phyloP scores from a whole-genome alignment of 2,797 vertebrate genomes.

The Rhodeus uyekii region DNA sequence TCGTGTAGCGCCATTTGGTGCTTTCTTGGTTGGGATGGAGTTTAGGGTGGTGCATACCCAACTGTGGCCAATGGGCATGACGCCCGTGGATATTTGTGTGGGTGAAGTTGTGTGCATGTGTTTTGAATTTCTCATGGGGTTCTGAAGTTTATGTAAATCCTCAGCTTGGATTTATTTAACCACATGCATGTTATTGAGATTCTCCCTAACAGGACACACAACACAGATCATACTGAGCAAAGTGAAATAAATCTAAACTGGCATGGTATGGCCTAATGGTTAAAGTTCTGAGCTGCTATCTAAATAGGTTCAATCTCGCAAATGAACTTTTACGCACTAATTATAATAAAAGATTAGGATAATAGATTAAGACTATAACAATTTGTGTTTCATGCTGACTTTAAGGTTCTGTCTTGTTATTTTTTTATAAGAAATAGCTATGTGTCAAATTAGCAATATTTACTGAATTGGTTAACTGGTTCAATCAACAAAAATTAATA shows the following conservation, averaged over 20 bases:
- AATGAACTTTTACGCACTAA: background rate
- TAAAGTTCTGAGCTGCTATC: background rate
- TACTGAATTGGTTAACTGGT: background rate
- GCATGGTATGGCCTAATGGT: slow-evolving; percentile 62
- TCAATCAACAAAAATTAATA: background rate
- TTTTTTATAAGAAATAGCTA: background rate
- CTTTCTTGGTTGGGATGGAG: slow-evolving; percentile 10
- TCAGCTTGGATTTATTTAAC: slow-evolving; percentile 72
- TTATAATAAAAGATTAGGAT: too few species aligned
- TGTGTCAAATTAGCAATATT: background rate
- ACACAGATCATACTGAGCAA: slow-evolving; percentile 59
- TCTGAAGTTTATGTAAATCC: slow-evolving; percentile 74
- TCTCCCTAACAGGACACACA: slow-evolving; percentile 75
- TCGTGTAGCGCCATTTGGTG: background rate
- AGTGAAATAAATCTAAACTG: slow-evolving; percentile 65
- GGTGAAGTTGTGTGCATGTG: slow-evolving; percentile 32
- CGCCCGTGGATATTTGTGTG: slow-evolving; percentile 28
- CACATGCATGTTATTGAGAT: slow-evolving; percentile 77
- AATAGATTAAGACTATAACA: too few species aligned
- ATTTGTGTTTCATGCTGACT: background rate
- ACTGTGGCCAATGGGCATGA: background rate
- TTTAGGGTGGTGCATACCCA: background rate
- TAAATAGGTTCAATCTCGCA: background rate
- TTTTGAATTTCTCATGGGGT: slow-evolving; percentile 39
- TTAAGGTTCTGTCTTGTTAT: background rate